Conservation (phyloP, 2,797 vertebrate species). For the Catharus ustulatus region DNA sequence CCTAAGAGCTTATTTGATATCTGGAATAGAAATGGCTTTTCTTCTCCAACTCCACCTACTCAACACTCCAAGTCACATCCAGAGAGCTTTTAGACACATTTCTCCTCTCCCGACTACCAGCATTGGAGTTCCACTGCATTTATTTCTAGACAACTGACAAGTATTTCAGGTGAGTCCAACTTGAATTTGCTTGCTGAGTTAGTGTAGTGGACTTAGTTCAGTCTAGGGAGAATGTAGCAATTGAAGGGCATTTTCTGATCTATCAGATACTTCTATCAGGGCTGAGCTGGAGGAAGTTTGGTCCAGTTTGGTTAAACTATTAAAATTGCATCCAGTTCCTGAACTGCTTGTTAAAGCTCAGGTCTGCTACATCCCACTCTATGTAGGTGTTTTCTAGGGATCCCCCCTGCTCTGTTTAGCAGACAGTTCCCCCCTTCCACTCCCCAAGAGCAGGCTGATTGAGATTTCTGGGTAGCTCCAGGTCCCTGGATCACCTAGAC, state of each 20-base stretch:
- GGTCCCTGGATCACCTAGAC: not conserved
- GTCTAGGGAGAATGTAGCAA: not conserved
- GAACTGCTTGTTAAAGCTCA: not conserved
- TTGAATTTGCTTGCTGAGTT: not conserved
- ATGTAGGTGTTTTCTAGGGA: not conserved
- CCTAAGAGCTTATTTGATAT: slow-evolving; percentile 39
- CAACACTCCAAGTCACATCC: not conserved
- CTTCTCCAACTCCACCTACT: not conserved
- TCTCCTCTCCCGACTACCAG: not conserved
- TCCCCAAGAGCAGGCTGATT: not conserved
- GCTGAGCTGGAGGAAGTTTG: not conserved
- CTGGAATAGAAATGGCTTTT: slow-evolving; percentile 31
- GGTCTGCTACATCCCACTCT: not conserved
- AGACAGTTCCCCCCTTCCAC: not conserved
- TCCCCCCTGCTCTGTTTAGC: not conserved
- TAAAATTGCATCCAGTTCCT: not conserved
- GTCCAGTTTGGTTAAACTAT: not conserved
- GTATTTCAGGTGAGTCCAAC: not conserved
- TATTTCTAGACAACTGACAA: not conserved
- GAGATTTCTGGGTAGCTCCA: not conserved
- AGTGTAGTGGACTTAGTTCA: not conserved
- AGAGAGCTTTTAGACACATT: not conserved
- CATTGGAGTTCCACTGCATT: not conserved
- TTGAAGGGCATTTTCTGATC: not conserved
- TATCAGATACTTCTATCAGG: not conserved